phyloP scores from a whole-genome alignment of 2,113 vertebrate species.

The Sturnus vulgaris region DNA sequence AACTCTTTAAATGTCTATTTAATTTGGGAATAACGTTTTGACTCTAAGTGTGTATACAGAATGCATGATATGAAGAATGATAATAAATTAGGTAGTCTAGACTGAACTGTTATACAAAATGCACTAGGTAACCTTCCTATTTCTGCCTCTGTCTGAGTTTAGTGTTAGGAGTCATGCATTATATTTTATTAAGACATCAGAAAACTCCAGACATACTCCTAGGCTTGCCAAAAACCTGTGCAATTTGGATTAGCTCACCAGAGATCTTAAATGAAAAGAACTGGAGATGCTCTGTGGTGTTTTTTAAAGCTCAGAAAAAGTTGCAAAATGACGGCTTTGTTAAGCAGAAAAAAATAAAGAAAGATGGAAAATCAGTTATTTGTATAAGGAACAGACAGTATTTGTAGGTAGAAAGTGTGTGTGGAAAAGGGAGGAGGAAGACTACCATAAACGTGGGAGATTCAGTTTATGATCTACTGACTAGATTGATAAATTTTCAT shows the following conservation, averaged over 20 bases:
- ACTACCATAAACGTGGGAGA: not conserved
- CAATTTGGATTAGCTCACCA: not conserved
- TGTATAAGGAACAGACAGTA: not conserved
- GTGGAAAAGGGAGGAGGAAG: not conserved
- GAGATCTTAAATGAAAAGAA: not conserved
- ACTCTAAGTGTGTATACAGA: not conserved
- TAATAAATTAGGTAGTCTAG: not conserved
- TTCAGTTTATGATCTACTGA: not conserved
- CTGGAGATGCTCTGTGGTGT: not conserved
- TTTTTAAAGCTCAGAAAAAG: not conserved
- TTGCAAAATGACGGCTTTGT: not conserved
- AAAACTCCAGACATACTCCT: not conserved
- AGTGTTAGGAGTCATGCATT: not conserved
- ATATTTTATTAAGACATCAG: not conserved
- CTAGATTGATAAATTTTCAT: not conserved
- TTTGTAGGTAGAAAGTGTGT: not conserved
- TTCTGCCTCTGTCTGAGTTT: not conserved
- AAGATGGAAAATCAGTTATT: not conserved
- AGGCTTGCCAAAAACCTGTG: not conserved
- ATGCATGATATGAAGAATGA: not conserved
- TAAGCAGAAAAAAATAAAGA: not conserved
- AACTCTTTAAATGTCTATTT: not conserved
- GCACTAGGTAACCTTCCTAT: not conserved
- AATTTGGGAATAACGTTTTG: not conserved
- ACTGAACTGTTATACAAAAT: not conserved